A percentile compares a stretch with the other conserved stretches of the same genome.
Conservation (phyloP, 1,140 invertebrate genomes). For the Helicoverpa zea region DNA sequence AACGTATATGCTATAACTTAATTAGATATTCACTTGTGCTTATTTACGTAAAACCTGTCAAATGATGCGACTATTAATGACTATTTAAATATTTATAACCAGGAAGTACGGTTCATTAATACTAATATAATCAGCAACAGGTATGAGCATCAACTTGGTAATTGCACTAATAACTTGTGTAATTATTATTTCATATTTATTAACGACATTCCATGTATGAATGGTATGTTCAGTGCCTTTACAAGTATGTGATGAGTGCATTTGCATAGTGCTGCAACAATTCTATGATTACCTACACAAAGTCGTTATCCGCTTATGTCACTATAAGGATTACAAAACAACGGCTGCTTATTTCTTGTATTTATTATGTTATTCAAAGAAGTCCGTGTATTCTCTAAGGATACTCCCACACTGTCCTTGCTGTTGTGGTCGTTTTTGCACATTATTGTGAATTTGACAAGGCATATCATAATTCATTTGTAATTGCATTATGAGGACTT, state of each 20-base stretch:
- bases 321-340: constrained; percentile 15
- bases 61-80: constrained; percentile 17
- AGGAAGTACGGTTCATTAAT: constrained; percentile 32
- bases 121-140: constrained; percentile 12
- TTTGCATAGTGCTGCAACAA: constrained; percentile 27
- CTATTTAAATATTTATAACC: constrained; percentile 27
- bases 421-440: constrained; percentile 12
- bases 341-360: constrained; percentile 14
- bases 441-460: constrained; percentile 25
- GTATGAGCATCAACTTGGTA: constrained; percentile 15
- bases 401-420: neutral
- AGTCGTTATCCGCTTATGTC: neutral
- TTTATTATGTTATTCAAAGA: constrained; percentile 14
- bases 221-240: neutral
- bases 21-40: neutral
- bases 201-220: neutral
- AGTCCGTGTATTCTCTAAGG: neutral
- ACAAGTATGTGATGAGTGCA: constrained; percentile 32
- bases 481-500: neutral
- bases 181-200: constrained; percentile 42
- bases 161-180: constrained; percentile 21
- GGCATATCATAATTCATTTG: constrained; percentile 15
- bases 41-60: neutral
- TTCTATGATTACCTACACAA: constrained; percentile 9
- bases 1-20: too few relatives aligned